A percentile compares a stretch with the other conserved stretches of the same genome.
Evolutionary conservation across 2,113 vertebrate genomes (phyloP).

Genomic region (Abramis brama): DNA sequence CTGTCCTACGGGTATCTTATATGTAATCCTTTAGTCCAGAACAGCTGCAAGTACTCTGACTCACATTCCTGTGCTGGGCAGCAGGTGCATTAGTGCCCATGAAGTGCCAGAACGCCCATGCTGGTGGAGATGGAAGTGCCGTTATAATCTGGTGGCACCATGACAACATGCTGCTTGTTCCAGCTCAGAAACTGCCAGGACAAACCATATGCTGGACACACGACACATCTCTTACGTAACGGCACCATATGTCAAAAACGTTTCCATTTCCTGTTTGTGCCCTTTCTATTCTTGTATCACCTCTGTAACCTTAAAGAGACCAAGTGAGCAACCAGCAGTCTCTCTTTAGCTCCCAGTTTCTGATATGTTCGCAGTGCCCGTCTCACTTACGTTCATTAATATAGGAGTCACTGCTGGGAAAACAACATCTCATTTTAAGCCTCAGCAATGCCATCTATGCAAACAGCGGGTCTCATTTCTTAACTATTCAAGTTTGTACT

Average conservation of each 20-base stretch:
- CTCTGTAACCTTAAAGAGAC: constrained; percentile 6
- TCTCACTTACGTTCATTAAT: constrained; percentile 52
- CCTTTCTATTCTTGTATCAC: not conserved
- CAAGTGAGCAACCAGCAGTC: not conserved
- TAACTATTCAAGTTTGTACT: no score
- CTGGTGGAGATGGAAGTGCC: constrained; percentile 45
- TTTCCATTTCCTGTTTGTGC: not conserved
- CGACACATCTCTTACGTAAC: constrained; percentile 34
- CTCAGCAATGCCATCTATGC: not conserved
- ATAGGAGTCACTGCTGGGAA: constrained; percentile 47
- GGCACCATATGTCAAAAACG: constrained; percentile 43
- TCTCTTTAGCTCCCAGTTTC: constrained; percentile 20
- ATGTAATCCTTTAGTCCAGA: not conserved
- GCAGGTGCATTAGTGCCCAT: constrained; percentile 38
- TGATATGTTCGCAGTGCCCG: constrained; percentile 46
- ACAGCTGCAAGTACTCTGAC: not conserved
- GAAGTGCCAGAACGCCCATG: constrained; percentile 36
- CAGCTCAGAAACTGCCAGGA: constrained; percentile 46
- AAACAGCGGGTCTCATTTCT: not conserved
- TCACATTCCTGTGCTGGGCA: constrained; percentile 38
- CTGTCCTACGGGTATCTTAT: not conserved
- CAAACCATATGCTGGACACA: constrained; percentile 47
- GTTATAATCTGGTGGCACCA: constrained; percentile 35
- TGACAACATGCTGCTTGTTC: constrained; percentile 35
- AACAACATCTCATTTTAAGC: not conserved